These are phyloP conservation scores for Dryobota labecula DNA, from an alignment of 2,888 invertebrate genomes.

Conservation along the genomic window DNA sequence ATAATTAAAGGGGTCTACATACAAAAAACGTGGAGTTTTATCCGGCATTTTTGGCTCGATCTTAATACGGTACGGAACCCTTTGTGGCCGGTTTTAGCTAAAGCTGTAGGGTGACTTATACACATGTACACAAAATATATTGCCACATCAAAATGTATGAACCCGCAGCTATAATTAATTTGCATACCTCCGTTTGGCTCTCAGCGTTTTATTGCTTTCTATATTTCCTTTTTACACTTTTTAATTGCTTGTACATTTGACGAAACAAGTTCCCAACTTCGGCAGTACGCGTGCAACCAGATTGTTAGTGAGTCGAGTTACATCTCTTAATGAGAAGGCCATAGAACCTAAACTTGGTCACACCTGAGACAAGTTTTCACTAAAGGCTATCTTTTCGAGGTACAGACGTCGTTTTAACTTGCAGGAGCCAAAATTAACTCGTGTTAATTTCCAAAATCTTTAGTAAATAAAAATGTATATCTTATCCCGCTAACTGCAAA, in stretches of 20 bases:
- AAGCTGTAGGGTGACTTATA: too few relatives aligned
- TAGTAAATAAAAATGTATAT: neutral
- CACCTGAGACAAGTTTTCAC: conserved; percentile 13
- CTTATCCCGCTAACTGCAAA: too few relatives aligned
- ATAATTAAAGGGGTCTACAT: too few relatives aligned
- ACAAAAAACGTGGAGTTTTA: too few relatives aligned
- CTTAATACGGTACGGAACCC: too few relatives aligned
- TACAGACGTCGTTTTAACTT: neutral
- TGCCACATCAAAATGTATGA: neutral
- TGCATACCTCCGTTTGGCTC: neutral
- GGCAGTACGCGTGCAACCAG: conserved; percentile 7
- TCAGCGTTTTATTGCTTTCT: neutral
- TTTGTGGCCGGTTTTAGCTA: too few relatives aligned
- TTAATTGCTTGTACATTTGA: conserved; percentile 33
- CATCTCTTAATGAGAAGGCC: conserved; percentile 34
- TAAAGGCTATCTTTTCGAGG: conserved; percentile 11
- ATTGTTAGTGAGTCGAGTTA: conserved; percentile 31
- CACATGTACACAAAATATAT: neutral
- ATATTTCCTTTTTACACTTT: conserved; percentile 32
- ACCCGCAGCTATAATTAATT: conserved; percentile 20
- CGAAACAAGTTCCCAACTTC: conserved; percentile 7
- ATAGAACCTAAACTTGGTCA: conserved; percentile 16
- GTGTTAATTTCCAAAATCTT: neutral
- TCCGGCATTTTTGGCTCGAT: too few relatives aligned
- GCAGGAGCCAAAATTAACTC: neutral